Conservation (phyloP, 2,113 vertebrate genomes). For the Anoura caudifer region DNA sequence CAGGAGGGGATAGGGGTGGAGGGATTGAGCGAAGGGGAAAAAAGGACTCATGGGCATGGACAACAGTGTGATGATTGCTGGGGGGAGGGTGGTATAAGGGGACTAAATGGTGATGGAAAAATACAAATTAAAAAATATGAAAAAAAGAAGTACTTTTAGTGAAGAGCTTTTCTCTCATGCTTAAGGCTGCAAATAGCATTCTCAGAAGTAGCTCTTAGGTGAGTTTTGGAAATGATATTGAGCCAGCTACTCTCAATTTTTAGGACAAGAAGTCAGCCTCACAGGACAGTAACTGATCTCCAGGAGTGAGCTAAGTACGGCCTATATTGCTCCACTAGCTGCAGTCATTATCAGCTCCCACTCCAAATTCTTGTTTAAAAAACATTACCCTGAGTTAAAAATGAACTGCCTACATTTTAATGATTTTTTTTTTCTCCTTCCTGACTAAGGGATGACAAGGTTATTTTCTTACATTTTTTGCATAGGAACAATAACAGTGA, state of each 20-base stretch:
- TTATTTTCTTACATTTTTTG: not conserved
- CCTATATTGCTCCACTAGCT: not conserved
- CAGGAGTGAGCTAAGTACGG: rapidly evolving
- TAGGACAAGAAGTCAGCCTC: not conserved
- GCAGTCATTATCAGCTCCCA: not conserved
- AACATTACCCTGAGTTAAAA: not conserved
- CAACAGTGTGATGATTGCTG: too few relatives aligned
- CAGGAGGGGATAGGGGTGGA: too few relatives aligned
- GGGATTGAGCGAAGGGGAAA: too few relatives aligned
- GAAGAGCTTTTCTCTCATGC: rapidly evolving
- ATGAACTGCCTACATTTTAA: not conserved
- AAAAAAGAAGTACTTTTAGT: rapidly evolving
- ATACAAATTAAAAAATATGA: too few relatives aligned
- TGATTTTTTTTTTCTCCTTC: not conserved
- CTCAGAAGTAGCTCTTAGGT: rapidly evolving
- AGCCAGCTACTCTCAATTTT: not conserved
- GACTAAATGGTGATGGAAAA: too few relatives aligned
- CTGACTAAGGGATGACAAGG: not conserved
- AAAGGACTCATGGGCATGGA: too few relatives aligned
- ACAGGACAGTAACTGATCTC: not conserved
- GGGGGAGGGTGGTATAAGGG: too few relatives aligned
- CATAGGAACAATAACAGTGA: rapidly evolving
- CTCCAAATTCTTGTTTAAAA: not conserved
- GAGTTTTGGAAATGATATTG: not conserved
- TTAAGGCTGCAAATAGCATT: rapidly evolving